Evolutionary conservation across 1,140 invertebrate genomes (phyloP), one percentile per base, ranked within the genome.

Genomic region (Ceratina calcarata): DNA sequence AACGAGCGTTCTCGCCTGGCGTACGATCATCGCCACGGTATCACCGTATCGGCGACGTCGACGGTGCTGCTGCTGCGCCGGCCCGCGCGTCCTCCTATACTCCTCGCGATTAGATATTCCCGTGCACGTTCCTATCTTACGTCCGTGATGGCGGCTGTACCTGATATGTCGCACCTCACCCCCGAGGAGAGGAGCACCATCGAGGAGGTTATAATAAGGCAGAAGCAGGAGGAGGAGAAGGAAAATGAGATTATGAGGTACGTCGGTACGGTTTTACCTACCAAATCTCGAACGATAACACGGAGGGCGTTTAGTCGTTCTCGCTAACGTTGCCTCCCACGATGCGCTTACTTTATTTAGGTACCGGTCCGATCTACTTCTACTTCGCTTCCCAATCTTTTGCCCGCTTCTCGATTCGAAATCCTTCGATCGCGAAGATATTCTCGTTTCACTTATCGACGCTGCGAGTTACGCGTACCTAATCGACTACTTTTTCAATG

Each of bases 141-240:
- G 53, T 74, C 78, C 85, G 93, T 93, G 91, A 96, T 96, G 96
- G 96, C 95, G 92, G 95, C 96, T 93, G 95, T 97, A 95, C 98
- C 98, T 86, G 98, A 99, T 95, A 95, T 99, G 89, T 99, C 98
- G 91, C 98, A 99, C 94, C 96, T 99, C 90, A 99, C 98, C 88
- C 97, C 98, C 89, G 98, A 99, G 93, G 99, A 99, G 94, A 95
- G 98, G 91, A 96, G 96, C 93, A 99, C 99, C 94, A 99, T 99
- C 93, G 97, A 99, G 93, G 96, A 96, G 89, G 99, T 99, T 87
- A 97, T 99, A 94, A 95, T 98, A 94, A 94, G 99, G 83, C 98
- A 99, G 93, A 97, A 97, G 93, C 97, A 98, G 92, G 99, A 99
- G 94, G 99, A 99, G 94, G 97, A 98, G 91, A 95, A 96, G 86